Conservation (phyloP, 2,888 invertebrate genomes). For the Catocala sponsa region DNA sequence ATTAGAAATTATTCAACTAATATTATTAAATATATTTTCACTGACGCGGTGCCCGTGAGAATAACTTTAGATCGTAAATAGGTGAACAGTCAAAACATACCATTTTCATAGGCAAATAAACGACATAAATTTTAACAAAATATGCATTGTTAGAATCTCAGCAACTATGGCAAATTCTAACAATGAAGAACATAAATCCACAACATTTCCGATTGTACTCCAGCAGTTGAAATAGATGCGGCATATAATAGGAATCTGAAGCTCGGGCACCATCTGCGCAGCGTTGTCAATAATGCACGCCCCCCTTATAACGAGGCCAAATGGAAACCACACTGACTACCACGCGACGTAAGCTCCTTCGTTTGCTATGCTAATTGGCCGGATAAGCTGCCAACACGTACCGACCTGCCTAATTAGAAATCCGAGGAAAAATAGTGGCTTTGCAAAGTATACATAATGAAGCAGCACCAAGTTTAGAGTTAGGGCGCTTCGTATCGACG, state of each 20-base stretch:
- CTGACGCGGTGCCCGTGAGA: too few species aligned
- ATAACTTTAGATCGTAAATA: too few species aligned
- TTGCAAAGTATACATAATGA: slow-evolving; percentile 49
- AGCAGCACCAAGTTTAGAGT: slow-evolving; percentile 26
- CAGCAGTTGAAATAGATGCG: slow-evolving; percentile 20
- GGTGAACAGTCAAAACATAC: too few species aligned
- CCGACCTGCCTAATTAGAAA: slow-evolving; percentile 64
- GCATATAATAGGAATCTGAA: slow-evolving; percentile 28
- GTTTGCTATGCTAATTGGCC: slow-evolving; percentile 77
- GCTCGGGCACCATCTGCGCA: slow-evolving; percentile 46
- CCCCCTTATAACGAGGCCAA: slow-evolving; percentile 62
- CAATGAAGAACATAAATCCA: slow-evolving; percentile 16
- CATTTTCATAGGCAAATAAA: background rate
- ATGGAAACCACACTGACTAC: slow-evolving; percentile 63
- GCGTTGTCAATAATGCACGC: slow-evolving; percentile 60
- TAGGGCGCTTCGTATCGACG: slow-evolving; percentile 28
- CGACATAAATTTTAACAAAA: background rate
- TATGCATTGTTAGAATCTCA: background rate
- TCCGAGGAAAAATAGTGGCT: slow-evolving; percentile 50
- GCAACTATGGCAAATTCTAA: slow-evolving; percentile 12
- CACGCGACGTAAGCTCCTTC: slow-evolving; percentile 63
- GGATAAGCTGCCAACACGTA: slow-evolving; percentile 69
- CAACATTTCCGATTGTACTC: slow-evolving; percentile 14
- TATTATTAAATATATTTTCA: too few species aligned
- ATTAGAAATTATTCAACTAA: too few species aligned